Base-by-base conservation (phyloP, 2,888 invertebrate species). In the Agapostemon virescens region DNA sequence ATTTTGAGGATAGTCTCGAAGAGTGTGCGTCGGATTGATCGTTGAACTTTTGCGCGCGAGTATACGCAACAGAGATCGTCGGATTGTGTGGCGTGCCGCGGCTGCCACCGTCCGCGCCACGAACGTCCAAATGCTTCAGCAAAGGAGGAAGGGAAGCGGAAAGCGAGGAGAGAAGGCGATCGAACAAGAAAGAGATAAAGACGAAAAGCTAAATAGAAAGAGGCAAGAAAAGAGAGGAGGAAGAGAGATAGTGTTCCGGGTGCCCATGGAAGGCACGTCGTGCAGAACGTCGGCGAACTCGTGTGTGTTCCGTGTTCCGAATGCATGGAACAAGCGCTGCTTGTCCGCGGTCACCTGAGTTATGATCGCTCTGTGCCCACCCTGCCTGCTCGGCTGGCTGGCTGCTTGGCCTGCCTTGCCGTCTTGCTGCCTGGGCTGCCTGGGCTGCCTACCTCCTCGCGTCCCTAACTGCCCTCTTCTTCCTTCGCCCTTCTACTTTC, bases 351-450 rank as follows among this genome's bases (percentile, higher is more conserved):
- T 88, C 88, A 88, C 87, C 88, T 90, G 90, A 91, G 89, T 91
- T 91, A 91, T 90, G 90, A 91, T 90, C 88, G 87, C 84, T 88
- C 86, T 85, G 84, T 88, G 88, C 90, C 90, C 89, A 90, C 90
- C 90, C 90, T 89, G 90, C 76, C 85, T 86, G 89, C 83, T 83
- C 79, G 85, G 79, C 33, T 33, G 85, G 79, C 33, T 33, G 85
- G 79, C 77, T 83, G 83, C 76, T 75, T 79, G 86, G 85, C 80
- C 26, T 26, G 85, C 78, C 77, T 83, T 82, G 78, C 76, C 81
- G 86, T 88, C 17, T 88, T 86, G 77, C 86, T 85, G 87, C 82
- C 84, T 80, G n/a, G n/a, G n/a, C 76, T 81, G 86, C 88, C 17
- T 88, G 85, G 86, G 77, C 86, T 85, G 87, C 82, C 84, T 80